Percentiles rank a stretch among this genome's conserved stretches.
These are phyloP conservation scores for Shinisaurus crocodilurus DNA, from an alignment of 2,113 vertebrate species.

Conservation along the genomic window DNA sequence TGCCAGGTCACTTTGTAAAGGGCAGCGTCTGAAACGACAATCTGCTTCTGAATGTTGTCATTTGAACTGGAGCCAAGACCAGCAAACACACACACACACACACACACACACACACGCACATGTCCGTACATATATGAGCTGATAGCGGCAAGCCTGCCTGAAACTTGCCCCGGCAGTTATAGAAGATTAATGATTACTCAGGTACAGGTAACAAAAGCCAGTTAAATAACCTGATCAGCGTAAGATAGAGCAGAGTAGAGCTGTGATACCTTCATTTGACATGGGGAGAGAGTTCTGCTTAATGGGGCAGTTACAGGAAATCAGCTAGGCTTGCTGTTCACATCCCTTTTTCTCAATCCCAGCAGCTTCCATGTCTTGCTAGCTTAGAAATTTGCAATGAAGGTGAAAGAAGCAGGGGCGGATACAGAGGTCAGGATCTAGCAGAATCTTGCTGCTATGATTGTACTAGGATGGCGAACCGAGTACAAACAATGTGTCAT, in stretches of 20 bases:
- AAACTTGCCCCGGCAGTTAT: neutral
- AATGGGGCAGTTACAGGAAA: neutral
- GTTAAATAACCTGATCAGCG: constrained; percentile 41
- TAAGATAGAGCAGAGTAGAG: constrained; percentile 27
- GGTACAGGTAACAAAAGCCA: neutral
- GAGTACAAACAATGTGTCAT: neutral
- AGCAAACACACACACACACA: neutral
- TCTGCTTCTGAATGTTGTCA: neutral
- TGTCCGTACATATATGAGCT: neutral
- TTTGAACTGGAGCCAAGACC: neutral
- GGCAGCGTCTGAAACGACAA: neutral
- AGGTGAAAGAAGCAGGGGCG: neutral
- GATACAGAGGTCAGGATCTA: neutral
- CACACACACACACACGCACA: neutral
- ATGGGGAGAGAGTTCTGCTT: neutral
- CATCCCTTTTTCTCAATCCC: neutral
- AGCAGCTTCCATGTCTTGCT: neutral
- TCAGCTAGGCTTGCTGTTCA: neutral
- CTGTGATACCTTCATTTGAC: constrained; percentile 19
- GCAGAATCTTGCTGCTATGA: neutral
- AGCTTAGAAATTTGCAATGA: neutral
- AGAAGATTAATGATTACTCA: constrained; percentile 61
- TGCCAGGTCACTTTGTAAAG: neutral
- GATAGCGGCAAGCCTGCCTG: neutral
- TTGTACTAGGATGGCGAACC: neutral